Percentiles rank a stretch among this genome's conserved stretches.
Conservation (phyloP, 2,797 vertebrate species). For the Coregonus suidteri region DNA sequence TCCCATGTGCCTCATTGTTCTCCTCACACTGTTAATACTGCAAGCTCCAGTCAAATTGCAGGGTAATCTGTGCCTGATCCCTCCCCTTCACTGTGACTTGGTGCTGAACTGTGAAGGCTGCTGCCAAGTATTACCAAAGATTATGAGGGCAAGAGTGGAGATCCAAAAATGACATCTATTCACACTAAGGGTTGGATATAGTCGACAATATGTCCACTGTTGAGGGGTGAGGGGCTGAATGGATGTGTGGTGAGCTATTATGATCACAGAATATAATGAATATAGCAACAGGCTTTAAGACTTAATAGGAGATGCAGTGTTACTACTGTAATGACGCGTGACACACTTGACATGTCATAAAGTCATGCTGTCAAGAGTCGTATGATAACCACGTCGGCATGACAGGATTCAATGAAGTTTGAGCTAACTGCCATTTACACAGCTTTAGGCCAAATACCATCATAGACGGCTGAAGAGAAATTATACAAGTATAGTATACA, state of each 20-base stretch:
- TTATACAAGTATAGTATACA: no score
- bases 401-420: neutral
- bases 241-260: neutral
- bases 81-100: slow-evolving; percentile 11
- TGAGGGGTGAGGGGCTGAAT: neutral
- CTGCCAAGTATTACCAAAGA: neutral
- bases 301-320: neutral
- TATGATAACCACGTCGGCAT: neutral
- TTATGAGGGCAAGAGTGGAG: neutral
- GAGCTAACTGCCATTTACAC: slow-evolving; percentile 1
- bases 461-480: slow-evolving; percentile 1
- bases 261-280: neutral
- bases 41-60: slow-evolving; percentile 23
- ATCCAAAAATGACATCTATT: neutral
- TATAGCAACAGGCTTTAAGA: neutral
- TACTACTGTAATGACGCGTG: neutral
- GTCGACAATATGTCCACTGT: neutral
- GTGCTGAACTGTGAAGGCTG: slow-evolving; percentile 11
- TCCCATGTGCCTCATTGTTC: slow-evolving; percentile 20
- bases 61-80: slow-evolving; percentile 16
- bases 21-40: slow-evolving; percentile 11
- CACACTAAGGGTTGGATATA: neutral
- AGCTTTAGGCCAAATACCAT: neutral
- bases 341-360: neutral
- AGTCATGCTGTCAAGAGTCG: neutral